Evolutionary conservation across 30 jellyfish, hydroid and myxozoan species (phyloP).

Genomic region (Hydractinia echinata): DNA sequence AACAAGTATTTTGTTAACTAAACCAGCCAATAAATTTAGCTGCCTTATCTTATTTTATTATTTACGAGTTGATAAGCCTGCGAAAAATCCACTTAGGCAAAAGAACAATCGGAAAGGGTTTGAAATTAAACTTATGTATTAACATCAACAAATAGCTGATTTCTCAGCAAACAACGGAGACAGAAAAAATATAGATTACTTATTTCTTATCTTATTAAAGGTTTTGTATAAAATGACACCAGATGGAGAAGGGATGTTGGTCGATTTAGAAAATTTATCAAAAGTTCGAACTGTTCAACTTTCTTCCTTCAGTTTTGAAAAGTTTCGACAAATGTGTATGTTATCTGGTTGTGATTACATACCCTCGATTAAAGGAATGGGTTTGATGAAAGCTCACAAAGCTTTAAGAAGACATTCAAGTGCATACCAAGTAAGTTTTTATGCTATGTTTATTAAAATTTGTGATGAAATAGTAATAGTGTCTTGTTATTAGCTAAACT

Average conservation of each 20-base stretch:
- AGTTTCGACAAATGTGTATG: constrained; percentile 94
- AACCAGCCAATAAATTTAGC: background rate
- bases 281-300: constrained; percentile 73
- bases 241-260: constrained; percentile 88
- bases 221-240: constrained; percentile 82
- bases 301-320: constrained; percentile 72
- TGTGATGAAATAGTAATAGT: background rate
- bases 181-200: background rate
- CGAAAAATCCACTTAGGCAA: too few species aligned
- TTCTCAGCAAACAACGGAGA: too few species aligned
- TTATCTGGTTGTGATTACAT: constrained; percentile 99
- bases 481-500: too few species aligned
- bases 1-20: too few species aligned
- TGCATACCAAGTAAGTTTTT: constrained; percentile 61
- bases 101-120: too few species aligned
- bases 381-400: constrained; percentile 76
- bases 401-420: constrained; percentile 50
- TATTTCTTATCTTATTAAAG: constrained; percentile 20
- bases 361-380: constrained; percentile 94
- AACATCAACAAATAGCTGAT: too few species aligned
- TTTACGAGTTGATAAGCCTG: too few species aligned
- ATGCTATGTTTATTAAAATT: constrained; percentile 1
- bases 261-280: constrained; percentile 71
- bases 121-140: too few species aligned
- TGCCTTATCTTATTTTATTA: background rate